phyloP scores from a whole-genome alignment of 1,140 invertebrate genomes.

The Macrotrachela quadricornifera region DNA sequence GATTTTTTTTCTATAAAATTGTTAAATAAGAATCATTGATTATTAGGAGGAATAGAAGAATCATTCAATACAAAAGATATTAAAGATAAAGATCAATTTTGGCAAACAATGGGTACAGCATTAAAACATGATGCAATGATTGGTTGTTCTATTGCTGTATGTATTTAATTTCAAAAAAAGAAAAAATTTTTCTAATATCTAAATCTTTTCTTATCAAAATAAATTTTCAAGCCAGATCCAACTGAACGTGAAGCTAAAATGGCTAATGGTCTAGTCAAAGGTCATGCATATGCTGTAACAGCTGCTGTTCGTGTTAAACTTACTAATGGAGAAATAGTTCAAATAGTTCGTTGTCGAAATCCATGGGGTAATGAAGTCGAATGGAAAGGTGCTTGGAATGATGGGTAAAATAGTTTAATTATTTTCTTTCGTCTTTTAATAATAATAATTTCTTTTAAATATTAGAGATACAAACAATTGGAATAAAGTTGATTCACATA shows the following conservation, averaged over 20 bases:
- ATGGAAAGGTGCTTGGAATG: slow-evolving; percentile 56
- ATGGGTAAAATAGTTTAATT: neutral
- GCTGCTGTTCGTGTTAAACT: slow-evolving; percentile 35
- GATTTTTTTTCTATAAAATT: no score
- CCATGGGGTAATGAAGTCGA: slow-evolving; percentile 94
- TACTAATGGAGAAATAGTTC: slow-evolving; percentile 1
- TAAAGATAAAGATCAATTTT: slow-evolving; percentile 45
- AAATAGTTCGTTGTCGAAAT: slow-evolving; percentile 62
- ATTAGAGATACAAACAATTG: slow-evolving; percentile 33
- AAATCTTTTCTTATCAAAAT: no score
- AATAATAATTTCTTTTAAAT: no score
- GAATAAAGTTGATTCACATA: slow-evolving; percentile 64
- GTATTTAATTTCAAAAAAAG: no score
- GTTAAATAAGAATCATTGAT: no score
- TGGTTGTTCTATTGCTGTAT: slow-evolving; percentile 78
- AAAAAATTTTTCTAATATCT: no score
- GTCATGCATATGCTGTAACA: slow-evolving; percentile 84
- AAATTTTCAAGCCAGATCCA: neutral
- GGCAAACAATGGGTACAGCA: slow-evolving; percentile 70
- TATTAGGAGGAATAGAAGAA: slow-evolving; percentile 11
- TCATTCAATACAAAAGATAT: slow-evolving; percentile 9
- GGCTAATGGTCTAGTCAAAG: slow-evolving; percentile 61
- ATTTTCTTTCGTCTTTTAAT: no score
- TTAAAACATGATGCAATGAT: slow-evolving; percentile 76
- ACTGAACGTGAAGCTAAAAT: slow-evolving; percentile 55